Base-by-base conservation (phyloP, 2,113 vertebrate species). In the Oxygymnocypris stewartii region DNA sequence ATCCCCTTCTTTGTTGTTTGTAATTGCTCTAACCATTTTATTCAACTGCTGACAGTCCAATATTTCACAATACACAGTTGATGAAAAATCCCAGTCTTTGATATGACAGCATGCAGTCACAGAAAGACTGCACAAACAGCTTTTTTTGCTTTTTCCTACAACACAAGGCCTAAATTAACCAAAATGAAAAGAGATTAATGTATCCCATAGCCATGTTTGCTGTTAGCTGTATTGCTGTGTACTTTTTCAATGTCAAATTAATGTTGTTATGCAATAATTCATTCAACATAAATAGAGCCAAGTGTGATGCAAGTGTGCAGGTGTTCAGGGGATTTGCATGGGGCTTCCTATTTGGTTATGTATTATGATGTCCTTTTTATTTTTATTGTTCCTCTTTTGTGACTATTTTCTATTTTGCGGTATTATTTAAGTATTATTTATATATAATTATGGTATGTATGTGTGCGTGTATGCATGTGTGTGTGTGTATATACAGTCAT, bases 11-110 rank as follows among this genome's bases (percentile, higher is more conserved):
- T 71, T 84, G 84, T 82, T 89, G 79, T 89, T 77, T 73, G 7
- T 75, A 80, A 86, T 49, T 87, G 85, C 80, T 76, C 75, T 86
- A 85, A 71, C 77, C 80, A 44, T 47, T 73, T 76, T 89, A 91
- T 91, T 87, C 88, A 88, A 69, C 88, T 65, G 31, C 88, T 81
- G 42, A 87, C 85, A 85, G 76, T 85, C 88, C 9, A 44, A 63
- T 77, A 81, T 80, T 86, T 79, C 54, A 35, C n/a, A 49, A 47
- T 4, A 71, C 69, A 54, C 25, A 69, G 44, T 23, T 79, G 31
- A 20, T 79, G 35, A 42, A n/a, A 31, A 51, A 35, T 35, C 9
- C 16, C n/a, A 4, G 59, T 51, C 25, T 81, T 81, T 65, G 40
- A 67, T 67, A 82, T 67, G 59, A 82, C 23, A 31, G 14, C 7